These are phyloP conservation scores for Axis porcinus DNA, from an alignment of 2,113 vertebrate species.

Conservation along the genomic window DNA sequence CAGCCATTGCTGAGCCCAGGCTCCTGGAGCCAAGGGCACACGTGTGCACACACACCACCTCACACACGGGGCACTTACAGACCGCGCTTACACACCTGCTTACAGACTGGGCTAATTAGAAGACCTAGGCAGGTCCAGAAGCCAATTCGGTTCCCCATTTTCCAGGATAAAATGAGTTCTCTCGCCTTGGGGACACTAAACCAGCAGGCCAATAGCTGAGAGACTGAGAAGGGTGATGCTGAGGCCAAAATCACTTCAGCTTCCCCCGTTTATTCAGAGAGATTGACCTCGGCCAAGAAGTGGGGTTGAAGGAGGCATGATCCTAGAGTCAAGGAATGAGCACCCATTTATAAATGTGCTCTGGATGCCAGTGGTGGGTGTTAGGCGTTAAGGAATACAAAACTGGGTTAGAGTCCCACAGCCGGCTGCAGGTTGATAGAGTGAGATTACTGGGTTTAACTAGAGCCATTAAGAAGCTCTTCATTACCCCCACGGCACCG, in stretches of 20 bases:
- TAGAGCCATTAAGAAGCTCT: constrained; percentile 66
- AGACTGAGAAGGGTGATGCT: constrained; percentile 25
- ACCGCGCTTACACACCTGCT: not conserved
- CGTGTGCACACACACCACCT: not conserved
- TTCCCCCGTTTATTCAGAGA: constrained; percentile 72
- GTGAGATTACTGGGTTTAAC: constrained; percentile 58
- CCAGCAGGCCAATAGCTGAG: constrained; percentile 23
- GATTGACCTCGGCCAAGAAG: constrained; percentile 73
- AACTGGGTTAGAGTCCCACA: constrained; percentile 75
- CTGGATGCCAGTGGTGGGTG: constrained; percentile 71
- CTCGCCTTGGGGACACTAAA: constrained; percentile 41
- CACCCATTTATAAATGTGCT: constrained; percentile 74
- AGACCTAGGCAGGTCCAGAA: constrained; percentile 33
- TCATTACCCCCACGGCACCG: constrained; percentile 54
- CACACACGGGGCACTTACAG: not conserved
- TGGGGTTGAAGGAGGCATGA: constrained; percentile 74
- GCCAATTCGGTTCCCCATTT: constrained; percentile 45
- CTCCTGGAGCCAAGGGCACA: not conserved
- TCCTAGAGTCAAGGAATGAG: constrained; percentile 80
- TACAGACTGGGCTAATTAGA: constrained; percentile 23
- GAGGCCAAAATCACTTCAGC: constrained; percentile 66
- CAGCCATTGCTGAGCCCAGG: not conserved
- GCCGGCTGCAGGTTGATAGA: constrained; percentile 72
- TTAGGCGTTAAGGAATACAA: constrained; percentile 68
- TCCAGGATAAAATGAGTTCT: constrained; percentile 56